phyloP scores from a whole-genome alignment of 2,797 vertebrate genomes.

The Ispidina lecontei region DNA sequence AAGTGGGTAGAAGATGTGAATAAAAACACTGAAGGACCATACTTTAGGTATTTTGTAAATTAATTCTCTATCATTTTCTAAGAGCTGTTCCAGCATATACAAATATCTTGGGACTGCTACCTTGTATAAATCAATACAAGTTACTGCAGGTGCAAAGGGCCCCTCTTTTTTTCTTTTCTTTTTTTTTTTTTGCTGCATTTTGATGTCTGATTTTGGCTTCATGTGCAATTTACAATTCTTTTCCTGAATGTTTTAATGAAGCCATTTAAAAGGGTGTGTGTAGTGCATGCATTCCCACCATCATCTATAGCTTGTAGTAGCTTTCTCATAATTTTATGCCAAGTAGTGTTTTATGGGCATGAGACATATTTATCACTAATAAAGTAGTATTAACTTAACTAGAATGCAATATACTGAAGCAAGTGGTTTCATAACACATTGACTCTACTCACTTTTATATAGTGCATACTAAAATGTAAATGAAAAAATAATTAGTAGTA shows the following conservation, averaged over 20 bases:
- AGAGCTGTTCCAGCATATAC: slow-evolving; percentile 77
- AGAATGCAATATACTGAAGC: slow-evolving; percentile 62
- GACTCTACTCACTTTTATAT: slow-evolving; percentile 62
- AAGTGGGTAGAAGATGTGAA: slow-evolving; percentile 99
- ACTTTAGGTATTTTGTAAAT: slow-evolving; percentile 94
- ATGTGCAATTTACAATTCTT: slow-evolving; percentile 71
- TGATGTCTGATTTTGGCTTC: slow-evolving; percentile 76
- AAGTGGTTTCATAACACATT: slow-evolving; percentile 50
- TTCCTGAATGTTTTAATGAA: slow-evolving; percentile 80
- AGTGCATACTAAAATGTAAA: slow-evolving; percentile 59
- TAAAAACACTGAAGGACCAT: slow-evolving; percentile 99
- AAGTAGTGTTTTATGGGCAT: slow-evolving; percentile 79
- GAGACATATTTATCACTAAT: slow-evolving; percentile 77
- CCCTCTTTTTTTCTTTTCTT: slow-evolving; percentile 80
- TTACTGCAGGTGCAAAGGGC: slow-evolving; percentile 73
- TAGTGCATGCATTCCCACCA: slow-evolving; percentile 79
- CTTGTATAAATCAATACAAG: slow-evolving; percentile 82
- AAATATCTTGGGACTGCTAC: slow-evolving; percentile 71
- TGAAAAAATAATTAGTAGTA: slow-evolving; percentile 27
- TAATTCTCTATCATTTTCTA: slow-evolving; percentile 82
- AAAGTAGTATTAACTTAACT: slow-evolving; percentile 63
- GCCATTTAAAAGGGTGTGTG: slow-evolving; percentile 74
- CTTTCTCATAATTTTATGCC: slow-evolving; percentile 80
- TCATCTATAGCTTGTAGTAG: slow-evolving; percentile 81
- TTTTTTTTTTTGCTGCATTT: slow-evolving; percentile 76